Evolutionary conservation across 2,888 invertebrate genomes (phyloP).

Genomic region (Nymphalis urticae): DNA sequence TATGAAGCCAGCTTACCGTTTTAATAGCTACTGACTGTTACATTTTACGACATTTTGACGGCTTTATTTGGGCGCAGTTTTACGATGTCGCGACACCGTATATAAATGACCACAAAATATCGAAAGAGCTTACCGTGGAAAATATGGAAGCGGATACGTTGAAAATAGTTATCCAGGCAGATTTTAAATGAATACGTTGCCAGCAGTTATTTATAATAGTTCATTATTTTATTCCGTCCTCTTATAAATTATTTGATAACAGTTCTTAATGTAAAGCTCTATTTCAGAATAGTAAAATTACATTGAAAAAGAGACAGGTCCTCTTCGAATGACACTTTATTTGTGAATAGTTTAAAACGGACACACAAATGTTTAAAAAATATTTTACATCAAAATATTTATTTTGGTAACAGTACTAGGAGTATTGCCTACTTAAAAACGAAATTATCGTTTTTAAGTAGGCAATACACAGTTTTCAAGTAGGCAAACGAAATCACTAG

Average conservation of each 20-base stretch:
- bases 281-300: too few relatives aligned
- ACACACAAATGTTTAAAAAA: too few relatives aligned
- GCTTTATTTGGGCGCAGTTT: slow-evolving; percentile 45
- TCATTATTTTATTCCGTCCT: background rate
- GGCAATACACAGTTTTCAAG: too few relatives aligned
- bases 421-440: too few relatives aligned
- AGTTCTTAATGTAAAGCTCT: too few relatives aligned
- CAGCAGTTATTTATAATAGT: background rate
- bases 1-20: slow-evolving; percentile 31
- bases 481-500: too few relatives aligned
- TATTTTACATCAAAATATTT: too few relatives aligned
- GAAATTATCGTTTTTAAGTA: too few relatives aligned
- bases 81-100: slow-evolving; percentile 32
- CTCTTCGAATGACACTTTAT: too few relatives aligned
- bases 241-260: background rate
- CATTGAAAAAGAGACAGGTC: too few relatives aligned
- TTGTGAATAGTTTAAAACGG: too few relatives aligned
- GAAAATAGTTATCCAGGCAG: slow-evolving; percentile 3
- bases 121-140: slow-evolving; percentile 1
- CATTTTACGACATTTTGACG: slow-evolving; percentile 39
- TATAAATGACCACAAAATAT: slow-evolving; percentile 23
- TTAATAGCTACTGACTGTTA: slow-evolving; percentile 32
- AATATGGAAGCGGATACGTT: background rate
- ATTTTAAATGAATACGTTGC: background rate
- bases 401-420: too few relatives aligned